Percentiles rank a stretch among this genome's conserved stretches.
Conservation (phyloP, 2,113 vertebrate species). For the Machaerirhynchus nigripectus region DNA sequence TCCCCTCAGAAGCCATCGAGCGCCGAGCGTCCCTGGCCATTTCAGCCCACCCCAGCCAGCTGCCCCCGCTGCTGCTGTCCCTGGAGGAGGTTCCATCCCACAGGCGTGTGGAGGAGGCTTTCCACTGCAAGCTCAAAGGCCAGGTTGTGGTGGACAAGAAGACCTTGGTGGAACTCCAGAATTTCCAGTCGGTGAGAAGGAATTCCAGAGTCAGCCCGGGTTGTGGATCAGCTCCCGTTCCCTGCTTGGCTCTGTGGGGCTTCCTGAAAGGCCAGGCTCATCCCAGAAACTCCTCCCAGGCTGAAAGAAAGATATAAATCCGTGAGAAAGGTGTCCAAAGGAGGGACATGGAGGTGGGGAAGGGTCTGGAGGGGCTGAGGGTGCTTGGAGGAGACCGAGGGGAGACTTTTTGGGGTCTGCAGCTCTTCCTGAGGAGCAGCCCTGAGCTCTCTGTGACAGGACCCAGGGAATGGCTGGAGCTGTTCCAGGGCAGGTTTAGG, state of each 20-base stretch:
- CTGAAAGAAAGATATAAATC: not conserved
- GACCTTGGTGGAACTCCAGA: constrained; percentile 89
- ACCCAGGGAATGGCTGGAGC: not conserved
- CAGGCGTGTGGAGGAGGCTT: constrained; percentile 82
- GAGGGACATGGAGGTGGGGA: not conserved
- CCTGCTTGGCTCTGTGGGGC: not conserved
- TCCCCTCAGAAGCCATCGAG: constrained; percentile 82
- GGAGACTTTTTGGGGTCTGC: not conserved
- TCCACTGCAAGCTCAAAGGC: constrained; percentile 89
- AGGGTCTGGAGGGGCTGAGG: not conserved
- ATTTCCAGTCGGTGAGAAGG: constrained; percentile 89
- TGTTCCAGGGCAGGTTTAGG: not conserved
- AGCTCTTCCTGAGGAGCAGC: not conserved
- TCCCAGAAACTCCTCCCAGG: not conserved
- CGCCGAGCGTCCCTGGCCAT: constrained; percentile 68
- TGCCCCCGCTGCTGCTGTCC: constrained; percentile 74
- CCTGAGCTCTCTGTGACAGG: too few relatives aligned
- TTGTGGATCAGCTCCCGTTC: not conserved
- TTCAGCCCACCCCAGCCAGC: constrained; percentile 65
- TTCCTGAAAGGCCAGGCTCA: not conserved
- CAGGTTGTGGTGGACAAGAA: constrained; percentile 86
- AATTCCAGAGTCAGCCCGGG: not conserved
- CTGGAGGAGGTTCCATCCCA: constrained; percentile 74
- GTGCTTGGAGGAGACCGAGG: not conserved
- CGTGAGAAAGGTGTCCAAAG: too few relatives aligned